A percentile compares a stretch with the other conserved stretches of the same genome.
Evolutionary conservation across 2,113 vertebrate species (phyloP).

Genomic region (Phoenicopterus ruber): DNA sequence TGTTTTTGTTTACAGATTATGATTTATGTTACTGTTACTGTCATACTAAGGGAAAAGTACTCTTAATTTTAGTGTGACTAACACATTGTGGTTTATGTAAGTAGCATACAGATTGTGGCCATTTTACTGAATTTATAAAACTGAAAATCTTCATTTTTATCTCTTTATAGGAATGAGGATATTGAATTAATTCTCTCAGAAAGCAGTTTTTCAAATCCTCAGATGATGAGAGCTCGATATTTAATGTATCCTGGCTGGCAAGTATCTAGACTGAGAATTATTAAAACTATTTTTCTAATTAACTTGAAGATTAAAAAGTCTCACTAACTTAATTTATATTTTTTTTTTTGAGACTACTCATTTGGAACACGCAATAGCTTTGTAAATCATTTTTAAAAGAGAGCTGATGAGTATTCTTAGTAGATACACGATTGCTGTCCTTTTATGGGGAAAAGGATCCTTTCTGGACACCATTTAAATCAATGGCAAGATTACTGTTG

Average conservation of each 20-base stretch:
- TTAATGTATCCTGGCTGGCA: constrained; percentile 95
- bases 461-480: constrained; percentile 39
- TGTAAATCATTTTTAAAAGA: constrained; percentile 42
- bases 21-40: neutral
- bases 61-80: neutral
- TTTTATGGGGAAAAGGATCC: neutral
- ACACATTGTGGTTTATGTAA: neutral
- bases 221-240: constrained; percentile 89
- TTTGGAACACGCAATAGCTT: constrained; percentile 8
- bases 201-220: constrained; percentile 84
- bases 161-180: constrained; percentile 85
- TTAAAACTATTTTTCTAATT: constrained; percentile 35
- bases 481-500: neutral
- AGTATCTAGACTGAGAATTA: constrained; percentile 69
- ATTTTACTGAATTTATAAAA: neutral
- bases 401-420: constrained; percentile 32
- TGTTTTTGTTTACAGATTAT: neutral
- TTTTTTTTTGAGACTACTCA: neutral
- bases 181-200: constrained; percentile 89
- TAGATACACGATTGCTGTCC: neutral
- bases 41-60: neutral
- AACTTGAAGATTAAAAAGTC: constrained; percentile 27
- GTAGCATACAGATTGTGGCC: neutral
- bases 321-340: neutral
- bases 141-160: constrained; percentile 25